Conservation (phyloP, 2,888 invertebrate species). For the Caenorhabditis afra region DNA sequence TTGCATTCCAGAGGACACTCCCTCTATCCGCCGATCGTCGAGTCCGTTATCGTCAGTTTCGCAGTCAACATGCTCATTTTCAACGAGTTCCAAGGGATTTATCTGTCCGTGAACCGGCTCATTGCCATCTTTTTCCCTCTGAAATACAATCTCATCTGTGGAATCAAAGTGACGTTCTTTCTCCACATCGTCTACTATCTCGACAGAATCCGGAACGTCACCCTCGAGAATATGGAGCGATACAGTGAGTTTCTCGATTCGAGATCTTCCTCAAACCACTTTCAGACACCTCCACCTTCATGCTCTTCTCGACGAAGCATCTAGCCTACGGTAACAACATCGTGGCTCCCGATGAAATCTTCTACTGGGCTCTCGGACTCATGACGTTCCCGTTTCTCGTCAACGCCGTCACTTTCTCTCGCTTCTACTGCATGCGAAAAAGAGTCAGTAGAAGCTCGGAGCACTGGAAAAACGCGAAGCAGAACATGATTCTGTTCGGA, state of each 20-base stretch:
- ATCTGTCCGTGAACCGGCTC: constrained; percentile 20
- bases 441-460: constrained; percentile 8
- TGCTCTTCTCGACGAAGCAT: neutral
- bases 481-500: constrained; percentile 23
- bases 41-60: neutral
- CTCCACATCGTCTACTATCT: constrained; percentile 25
- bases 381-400: constrained; percentile 21
- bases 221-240: constrained; percentile 17
- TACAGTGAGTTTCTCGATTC: constrained; percentile 1
- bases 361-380: constrained; percentile 5
- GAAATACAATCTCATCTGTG: constrained; percentile 7
- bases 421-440: constrained; percentile 16
- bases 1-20: constrained; percentile 10
- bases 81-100: constrained; percentile 38
- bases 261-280: no score
- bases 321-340: neutral
- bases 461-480: constrained; percentile 22
- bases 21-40: constrained; percentile 12
- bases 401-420: constrained; percentile 19
- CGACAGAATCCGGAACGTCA: constrained; percentile 20
- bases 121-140: constrained; percentile 19
- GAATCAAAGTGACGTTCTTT: constrained; percentile 17
- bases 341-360: constrained; percentile 19
- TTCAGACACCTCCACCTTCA: constrained; percentile 16
- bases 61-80: constrained; percentile 19